Percentiles rank a stretch among this genome's conserved stretches.
Conservation (phyloP, 30 jellyfish, hydroid and myxozoan species). For the Morbakka virulenta region DNA sequence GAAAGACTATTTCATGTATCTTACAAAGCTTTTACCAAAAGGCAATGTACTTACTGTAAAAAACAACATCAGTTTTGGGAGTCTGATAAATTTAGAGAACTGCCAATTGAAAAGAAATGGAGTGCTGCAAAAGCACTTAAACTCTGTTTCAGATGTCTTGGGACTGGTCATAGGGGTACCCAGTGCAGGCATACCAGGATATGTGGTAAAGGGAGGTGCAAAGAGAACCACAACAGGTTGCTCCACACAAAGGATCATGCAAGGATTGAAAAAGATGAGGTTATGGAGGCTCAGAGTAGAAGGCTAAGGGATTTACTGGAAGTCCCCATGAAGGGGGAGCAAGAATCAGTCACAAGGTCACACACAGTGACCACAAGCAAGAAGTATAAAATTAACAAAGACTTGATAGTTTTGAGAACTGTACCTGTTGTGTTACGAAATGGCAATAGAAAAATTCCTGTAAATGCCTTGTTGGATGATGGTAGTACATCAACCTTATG, state of each 20-base stretch:
- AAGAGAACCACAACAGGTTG: slow-evolving; percentile 12
- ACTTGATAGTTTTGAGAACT: slow-evolving; percentile 49
- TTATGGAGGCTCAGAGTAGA: too few relatives aligned
- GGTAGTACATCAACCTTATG: slow-evolving; percentile 12
- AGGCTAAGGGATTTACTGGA: slow-evolving; percentile 23
- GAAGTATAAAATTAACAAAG: not conserved
- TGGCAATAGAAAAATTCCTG: slow-evolving; percentile 5
- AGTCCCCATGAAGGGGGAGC: not conserved
- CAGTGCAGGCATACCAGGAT: slow-evolving; percentile 15
- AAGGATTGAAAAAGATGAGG: too few relatives aligned
- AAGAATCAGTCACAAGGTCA: not conserved
- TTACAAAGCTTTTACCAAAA: not conserved
- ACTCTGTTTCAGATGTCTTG: slow-evolving; percentile 42
- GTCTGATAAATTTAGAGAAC: slow-evolving; percentile 3
- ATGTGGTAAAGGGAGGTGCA: slow-evolving; percentile 8
- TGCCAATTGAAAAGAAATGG: slow-evolving; percentile 20
- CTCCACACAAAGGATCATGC: not conserved
- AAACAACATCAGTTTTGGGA: slow-evolving; percentile 23
- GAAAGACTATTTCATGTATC: too few relatives aligned
- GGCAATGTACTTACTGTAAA: too few relatives aligned
- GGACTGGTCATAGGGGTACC: slow-evolving; percentile 27
- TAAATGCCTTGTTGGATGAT: slow-evolving; percentile 16
- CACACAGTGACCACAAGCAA: slow-evolving; percentile 26
- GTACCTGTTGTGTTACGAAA: slow-evolving; percentile 32
- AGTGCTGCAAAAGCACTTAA: slow-evolving; percentile 10